These are phyloP conservation scores for Drosophila borborema DNA, from an alignment of 2,888 invertebrate species.

Conservation along the genomic window DNA sequence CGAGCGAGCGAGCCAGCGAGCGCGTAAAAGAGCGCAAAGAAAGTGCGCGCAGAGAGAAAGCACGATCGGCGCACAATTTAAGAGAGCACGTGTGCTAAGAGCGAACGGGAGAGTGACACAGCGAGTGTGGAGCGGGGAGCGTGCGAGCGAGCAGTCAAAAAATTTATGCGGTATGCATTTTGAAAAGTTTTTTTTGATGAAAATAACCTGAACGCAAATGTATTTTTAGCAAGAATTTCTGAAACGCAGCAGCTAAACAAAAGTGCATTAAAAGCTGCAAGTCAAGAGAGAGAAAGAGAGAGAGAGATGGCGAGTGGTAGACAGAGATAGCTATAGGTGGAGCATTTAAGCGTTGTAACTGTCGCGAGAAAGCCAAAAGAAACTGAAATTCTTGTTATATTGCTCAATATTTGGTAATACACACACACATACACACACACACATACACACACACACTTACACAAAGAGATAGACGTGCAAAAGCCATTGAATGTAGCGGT, in stretches of 20 bases:
- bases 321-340: not conserved
- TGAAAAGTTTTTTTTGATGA: conserved; percentile 53
- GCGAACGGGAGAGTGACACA: not conserved
- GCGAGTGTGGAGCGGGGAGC: not conserved
- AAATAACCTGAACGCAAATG: conserved; percentile 42
- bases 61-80: conserved; percentile 26
- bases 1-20: not conserved
- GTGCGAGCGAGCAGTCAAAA: conserved; percentile 16
- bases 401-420: conserved; percentile 81
- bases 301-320: not conserved
- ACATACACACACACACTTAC: conserved; percentile 44
- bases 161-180: conserved; percentile 59
- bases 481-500: conserved; percentile 80
- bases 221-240: conserved; percentile 60
- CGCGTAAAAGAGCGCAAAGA: conserved; percentile 37
- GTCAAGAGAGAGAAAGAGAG: conserved; percentile 9
- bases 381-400: conserved; percentile 78
- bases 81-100: not conserved
- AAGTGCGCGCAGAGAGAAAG: conserved; percentile 46
- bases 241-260: conserved; percentile 20
- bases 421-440: conserved; percentile 43
- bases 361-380: conserved; percentile 69
- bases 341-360: conserved; percentile 51
- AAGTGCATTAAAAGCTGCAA: conserved; percentile 37
- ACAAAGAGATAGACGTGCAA: conserved; percentile 57